phyloP scores from a whole-genome alignment of 2,113 vertebrate genomes.

The Garra rufa region DNA sequence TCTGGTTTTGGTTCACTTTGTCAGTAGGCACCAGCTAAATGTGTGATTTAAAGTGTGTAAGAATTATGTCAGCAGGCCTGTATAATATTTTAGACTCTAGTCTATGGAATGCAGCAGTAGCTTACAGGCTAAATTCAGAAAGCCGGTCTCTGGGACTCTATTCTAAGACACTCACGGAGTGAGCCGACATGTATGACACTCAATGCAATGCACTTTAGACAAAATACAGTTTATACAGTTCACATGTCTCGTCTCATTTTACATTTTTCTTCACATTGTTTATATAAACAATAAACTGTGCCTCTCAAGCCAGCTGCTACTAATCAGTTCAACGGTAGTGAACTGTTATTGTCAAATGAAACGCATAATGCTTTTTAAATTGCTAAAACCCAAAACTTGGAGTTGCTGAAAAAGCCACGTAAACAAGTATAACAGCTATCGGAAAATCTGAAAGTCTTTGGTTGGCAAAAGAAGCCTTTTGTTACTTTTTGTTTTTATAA shows the following conservation, averaged over 20 bases:
- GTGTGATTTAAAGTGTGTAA: background rate
- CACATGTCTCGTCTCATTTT: background rate
- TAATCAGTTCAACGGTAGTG: background rate
- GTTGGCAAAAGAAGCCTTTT: slow-evolving; percentile 13
- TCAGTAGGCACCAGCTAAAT: background rate
- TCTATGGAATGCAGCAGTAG: slow-evolving; percentile 4
- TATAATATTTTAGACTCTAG: slow-evolving; percentile 26
- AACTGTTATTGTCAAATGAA: background rate
- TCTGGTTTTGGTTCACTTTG: slow-evolving; percentile 6
- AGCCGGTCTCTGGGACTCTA: slow-evolving; percentile 42
- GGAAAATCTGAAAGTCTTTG: background rate
- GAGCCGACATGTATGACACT: background rate
- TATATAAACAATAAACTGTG: background rate
- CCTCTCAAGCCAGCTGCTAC: background rate
- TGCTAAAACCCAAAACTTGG: background rate
- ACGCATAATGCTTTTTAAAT: background rate
- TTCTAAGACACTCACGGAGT: slow-evolving; percentile 46
- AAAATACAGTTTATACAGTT: background rate
- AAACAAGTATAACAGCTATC: background rate
- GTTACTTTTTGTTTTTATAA: slow-evolving; percentile 38
- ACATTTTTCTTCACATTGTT: background rate
- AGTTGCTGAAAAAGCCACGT: background rate
- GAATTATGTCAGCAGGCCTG: slow-evolving; percentile 25
- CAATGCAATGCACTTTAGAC: background rate
- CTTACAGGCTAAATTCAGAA: slow-evolving; percentile 38